Percentiles rank a stretch among this genome's conserved stretches.
phyloP scores from a whole-genome alignment of 2,113 vertebrate genomes.

The Dryoscopus gambensis region DNA sequence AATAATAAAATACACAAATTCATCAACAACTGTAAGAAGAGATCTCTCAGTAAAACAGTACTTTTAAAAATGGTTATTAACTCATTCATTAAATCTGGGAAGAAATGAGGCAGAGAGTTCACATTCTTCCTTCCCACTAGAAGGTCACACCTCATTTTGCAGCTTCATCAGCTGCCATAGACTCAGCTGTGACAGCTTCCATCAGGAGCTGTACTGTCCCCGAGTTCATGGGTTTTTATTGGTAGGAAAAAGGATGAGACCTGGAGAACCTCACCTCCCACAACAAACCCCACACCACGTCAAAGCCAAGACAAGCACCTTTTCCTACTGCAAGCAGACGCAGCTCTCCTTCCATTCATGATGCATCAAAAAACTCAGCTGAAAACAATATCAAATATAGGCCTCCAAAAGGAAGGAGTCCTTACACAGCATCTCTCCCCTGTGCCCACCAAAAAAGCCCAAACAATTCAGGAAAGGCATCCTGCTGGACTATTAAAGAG shows the following conservation, averaged over 20 bases:
- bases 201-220: not conserved
- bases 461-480: not conserved
- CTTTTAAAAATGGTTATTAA: not conserved
- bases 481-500: conserved; percentile 12
- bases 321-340: not conserved
- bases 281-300: not conserved
- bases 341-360: not conserved
- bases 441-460: not conserved
- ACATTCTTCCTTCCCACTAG: not conserved
- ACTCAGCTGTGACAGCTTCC: not conserved
- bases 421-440: not conserved
- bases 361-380: not conserved
- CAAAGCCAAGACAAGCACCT: not conserved
- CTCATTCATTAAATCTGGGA: not conserved
- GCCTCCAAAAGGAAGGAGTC: not conserved
- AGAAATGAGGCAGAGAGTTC: not conserved
- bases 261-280: not conserved
- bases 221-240: not conserved
- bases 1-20: not conserved
- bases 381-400: not conserved
- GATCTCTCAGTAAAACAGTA: not conserved
- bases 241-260: not conserved
- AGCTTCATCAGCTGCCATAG: not conserved
- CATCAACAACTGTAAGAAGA: not conserved
- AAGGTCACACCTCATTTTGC: not conserved